A percentile compares a stretch with the other conserved stretches of the same genome.
These are phyloP conservation scores for Nibea coibor DNA, from an alignment of 2,113 vertebrate genomes.

Conservation along the genomic window DNA sequence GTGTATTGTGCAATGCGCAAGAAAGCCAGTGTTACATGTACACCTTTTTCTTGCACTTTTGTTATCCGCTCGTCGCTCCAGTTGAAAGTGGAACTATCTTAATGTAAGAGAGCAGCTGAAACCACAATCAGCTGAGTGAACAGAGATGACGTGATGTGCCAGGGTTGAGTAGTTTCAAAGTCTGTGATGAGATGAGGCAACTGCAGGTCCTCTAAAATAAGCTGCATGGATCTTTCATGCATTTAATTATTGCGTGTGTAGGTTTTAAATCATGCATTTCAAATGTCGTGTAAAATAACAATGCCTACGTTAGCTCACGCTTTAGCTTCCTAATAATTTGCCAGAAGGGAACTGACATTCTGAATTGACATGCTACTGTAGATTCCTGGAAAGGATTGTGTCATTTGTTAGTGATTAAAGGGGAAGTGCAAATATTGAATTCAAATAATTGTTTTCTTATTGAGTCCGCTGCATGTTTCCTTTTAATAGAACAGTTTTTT, in stretches of 20 bases:
- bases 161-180: background rate
- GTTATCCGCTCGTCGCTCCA: background rate
- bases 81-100: background rate
- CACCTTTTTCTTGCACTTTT: background rate
- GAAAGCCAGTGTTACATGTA: background rate
- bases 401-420: background rate
- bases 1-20: background rate
- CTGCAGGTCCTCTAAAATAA: background rate
- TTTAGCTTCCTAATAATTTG: background rate
- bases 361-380: too few relatives aligned
- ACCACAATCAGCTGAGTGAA: background rate
- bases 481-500: too few relatives aligned
- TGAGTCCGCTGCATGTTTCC: too few relatives aligned
- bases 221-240: background rate
- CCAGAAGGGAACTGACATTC: background rate
- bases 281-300: background rate
- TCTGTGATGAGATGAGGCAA: background rate
- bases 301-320: background rate
- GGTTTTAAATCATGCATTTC: background rate
- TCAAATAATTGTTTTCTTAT: background rate
- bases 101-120: conserved; percentile 18
- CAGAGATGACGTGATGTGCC: too few relatives aligned
- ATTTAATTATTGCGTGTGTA: background rate
- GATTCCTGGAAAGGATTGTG: background rate
- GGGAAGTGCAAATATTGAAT: background rate